phyloP scores from a whole-genome alignment of 1,140 invertebrate species.

The Oscheius sp. region DNA sequence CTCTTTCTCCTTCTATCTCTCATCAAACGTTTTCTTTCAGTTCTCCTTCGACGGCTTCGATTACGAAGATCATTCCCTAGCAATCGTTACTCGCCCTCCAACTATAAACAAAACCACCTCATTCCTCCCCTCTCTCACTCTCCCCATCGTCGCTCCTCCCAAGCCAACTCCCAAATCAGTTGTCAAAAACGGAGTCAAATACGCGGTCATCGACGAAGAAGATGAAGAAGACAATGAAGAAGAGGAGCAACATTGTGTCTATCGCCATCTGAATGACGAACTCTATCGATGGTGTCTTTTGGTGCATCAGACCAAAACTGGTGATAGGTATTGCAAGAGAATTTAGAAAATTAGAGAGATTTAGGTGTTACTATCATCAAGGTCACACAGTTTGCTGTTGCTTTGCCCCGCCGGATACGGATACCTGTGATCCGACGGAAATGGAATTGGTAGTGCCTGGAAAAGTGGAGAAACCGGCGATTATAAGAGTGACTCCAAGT shows the following conservation, averaged over 20 bases:
- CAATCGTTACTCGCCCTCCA: slow-evolving; percentile 6
- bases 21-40: neutral
- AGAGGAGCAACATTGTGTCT: slow-evolving; percentile 9
- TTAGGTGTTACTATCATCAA: slow-evolving; percentile 22
- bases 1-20: too few relatives aligned
- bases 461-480: neutral
- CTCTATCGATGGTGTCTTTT: slow-evolving; percentile 26
- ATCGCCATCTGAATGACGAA: slow-evolving; percentile 28
- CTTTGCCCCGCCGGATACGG: slow-evolving; percentile 22
- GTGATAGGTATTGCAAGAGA: slow-evolving; percentile 17
- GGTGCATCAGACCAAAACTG: slow-evolving; percentile 19
- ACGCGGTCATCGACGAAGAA: neutral
- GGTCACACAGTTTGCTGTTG: slow-evolving; percentile 25
- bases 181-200: neutral
- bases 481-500: neutral
- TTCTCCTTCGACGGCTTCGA: slow-evolving; percentile 10
- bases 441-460: slow-evolving; percentile 22
- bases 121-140: slow-evolving; percentile 8
- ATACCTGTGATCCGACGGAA: slow-evolving; percentile 31
- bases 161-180: neutral
- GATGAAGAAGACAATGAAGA: slow-evolving; percentile 17
- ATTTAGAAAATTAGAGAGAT: too few relatives aligned
- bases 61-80: slow-evolving; percentile 3
- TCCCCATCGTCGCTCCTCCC: slow-evolving; percentile 6
- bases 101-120: neutral